A percentile compares a stretch with the other conserved stretches of the same genome.
Evolutionary conservation across 2,888 invertebrate species (phyloP).

Genomic region (Anodontia alba): DNA sequence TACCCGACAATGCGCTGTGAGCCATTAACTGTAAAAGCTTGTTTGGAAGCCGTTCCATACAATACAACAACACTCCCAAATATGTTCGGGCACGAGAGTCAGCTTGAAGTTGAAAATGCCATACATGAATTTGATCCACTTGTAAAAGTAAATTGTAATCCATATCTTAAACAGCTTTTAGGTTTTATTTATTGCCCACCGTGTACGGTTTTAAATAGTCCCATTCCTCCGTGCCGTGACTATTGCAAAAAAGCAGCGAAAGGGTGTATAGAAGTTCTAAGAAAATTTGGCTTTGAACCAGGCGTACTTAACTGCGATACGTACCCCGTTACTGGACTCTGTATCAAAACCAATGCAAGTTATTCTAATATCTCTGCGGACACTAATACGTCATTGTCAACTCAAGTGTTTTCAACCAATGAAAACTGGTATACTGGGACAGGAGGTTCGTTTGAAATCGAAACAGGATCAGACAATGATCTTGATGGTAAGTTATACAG

Average conservation of each 20-base stretch:
- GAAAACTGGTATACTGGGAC: constrained; percentile 10
- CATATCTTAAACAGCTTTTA: constrained; percentile 43
- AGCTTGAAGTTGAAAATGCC: constrained; percentile 32
- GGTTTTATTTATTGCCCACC: constrained; percentile 53
- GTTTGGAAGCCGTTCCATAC: constrained; percentile 39
- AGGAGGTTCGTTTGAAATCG: not conserved
- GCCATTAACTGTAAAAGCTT: constrained; percentile 3
- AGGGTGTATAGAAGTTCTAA: constrained; percentile 41
- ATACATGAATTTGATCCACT: constrained; percentile 46
- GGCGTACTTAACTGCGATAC: constrained; percentile 6
- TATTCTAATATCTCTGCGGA: not conserved
- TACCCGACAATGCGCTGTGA: constrained; percentile 1
- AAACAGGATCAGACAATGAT: not conserved
- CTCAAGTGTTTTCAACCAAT: not conserved
- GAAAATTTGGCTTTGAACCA: constrained; percentile 25
- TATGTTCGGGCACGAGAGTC: constrained; percentile 39
- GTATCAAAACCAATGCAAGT: constrained; percentile 5
- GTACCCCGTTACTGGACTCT: constrained; percentile 12
- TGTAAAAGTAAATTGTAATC: constrained; percentile 43
- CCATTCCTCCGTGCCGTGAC: constrained; percentile 49
- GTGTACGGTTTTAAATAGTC: constrained; percentile 37
- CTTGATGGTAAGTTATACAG: not conserved
- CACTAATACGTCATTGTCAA: not conserved
- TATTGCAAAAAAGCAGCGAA: constrained; percentile 44
- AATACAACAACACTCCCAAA: constrained; percentile 58